A percentile compares a stretch with the other conserved stretches of the same genome.
phyloP scores from a whole-genome alignment of 2,113 vertebrate species.

The Calidris pugnax region DNA sequence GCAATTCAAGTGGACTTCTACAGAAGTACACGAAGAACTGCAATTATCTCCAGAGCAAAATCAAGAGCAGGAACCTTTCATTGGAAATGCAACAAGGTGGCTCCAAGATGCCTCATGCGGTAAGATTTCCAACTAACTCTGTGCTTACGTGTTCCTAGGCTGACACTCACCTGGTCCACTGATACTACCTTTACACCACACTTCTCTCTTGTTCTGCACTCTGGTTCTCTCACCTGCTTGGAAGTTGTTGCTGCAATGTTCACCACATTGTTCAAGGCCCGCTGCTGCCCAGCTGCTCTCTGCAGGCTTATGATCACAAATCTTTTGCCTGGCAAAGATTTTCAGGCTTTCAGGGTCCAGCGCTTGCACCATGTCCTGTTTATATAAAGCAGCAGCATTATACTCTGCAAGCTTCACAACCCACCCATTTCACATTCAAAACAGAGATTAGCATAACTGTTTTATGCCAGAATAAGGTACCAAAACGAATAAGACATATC shows the following conservation, averaged over 20 bases:
- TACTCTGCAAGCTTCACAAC: too few relatives aligned
- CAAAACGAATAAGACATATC: background rate
- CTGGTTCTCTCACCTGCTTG: slow-evolving; percentile 56
- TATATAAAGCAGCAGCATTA: background rate
- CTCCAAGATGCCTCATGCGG: background rate
- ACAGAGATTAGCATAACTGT: too few relatives aligned
- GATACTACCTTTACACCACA: background rate
- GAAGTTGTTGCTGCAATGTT: background rate
- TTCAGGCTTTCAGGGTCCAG: slow-evolving; percentile 68
- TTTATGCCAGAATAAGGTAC: background rate
- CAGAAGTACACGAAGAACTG: background rate
- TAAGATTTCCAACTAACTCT: background rate
- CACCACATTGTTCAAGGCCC: background rate
- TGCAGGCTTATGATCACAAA: background rate
- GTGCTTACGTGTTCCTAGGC: background rate
- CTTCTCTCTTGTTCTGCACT: background rate
- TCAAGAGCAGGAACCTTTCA: background rate
- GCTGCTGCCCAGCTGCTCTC: background rate
- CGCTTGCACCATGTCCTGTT: slow-evolving; percentile 63
- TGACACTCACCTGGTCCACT: background rate
- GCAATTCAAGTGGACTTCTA: background rate
- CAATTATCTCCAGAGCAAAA: background rate
- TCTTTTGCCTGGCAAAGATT: slow-evolving; percentile 45
- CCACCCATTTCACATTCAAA: background rate
- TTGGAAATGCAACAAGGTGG: background rate